Evolutionary conservation across 2,888 invertebrate genomes (phyloP).

Genomic region (Dasypolia templi): DNA sequence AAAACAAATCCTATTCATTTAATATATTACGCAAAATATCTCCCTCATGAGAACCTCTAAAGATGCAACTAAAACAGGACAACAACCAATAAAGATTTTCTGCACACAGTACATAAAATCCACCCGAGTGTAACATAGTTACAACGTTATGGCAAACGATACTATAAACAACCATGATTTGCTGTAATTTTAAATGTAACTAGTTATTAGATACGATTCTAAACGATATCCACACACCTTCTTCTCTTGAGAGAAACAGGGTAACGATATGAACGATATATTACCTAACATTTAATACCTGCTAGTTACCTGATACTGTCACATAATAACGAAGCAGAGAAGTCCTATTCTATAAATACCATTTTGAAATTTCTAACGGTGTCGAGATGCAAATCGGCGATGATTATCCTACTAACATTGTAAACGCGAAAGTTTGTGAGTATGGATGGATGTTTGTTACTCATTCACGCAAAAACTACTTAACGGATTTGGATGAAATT

Average conservation of each 20-base stretch:
- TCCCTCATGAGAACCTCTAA: neutral
- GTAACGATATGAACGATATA: conserved; percentile 22
- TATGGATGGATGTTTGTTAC: no score
- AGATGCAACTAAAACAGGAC: neutral
- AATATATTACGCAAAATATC: no score
- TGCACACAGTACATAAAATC: neutral
- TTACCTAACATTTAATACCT: conserved; percentile 18
- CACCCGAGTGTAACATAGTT: conserved; percentile 2
- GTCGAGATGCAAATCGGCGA: neutral
- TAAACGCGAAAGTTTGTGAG: no score
- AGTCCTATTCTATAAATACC: conserved; percentile 6
- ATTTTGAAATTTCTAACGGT: neutral
- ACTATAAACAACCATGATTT: conserved; percentile 40
- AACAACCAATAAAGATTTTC: neutral
- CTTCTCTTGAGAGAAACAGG: conserved; percentile 9
- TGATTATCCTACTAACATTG: no score
- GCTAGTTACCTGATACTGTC: conserved; percentile 6
- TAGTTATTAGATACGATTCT: conserved; percentile 13
- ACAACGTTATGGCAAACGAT: conserved; percentile 17
- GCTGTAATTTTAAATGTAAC: conserved; percentile 19
- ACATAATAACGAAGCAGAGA: conserved; percentile 5
- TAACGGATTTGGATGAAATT: no score
- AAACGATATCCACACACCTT: conserved; percentile 34
- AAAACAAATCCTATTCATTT: no score
- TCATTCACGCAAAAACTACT: no score